These are phyloP conservation scores for Onchidella celtica DNA, from an alignment of 2,888 invertebrate genomes.

Conservation along the genomic window DNA sequence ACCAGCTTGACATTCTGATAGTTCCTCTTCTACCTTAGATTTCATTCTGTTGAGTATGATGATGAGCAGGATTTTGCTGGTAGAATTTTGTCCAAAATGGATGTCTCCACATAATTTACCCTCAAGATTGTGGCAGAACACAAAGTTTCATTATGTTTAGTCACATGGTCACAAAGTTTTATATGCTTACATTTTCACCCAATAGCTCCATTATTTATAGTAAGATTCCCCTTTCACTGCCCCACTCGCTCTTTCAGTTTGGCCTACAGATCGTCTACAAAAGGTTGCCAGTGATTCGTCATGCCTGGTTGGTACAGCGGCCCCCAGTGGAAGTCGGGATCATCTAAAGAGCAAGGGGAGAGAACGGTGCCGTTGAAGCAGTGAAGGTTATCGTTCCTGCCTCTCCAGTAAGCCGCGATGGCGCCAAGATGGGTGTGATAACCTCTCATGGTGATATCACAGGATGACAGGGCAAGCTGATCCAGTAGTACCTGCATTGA, in stretches of 20 bases:
- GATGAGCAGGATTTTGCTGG: too few relatives aligned
- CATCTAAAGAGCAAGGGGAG: neutral
- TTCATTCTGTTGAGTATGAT: too few relatives aligned
- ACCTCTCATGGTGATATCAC: neutral
- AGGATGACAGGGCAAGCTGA: neutral
- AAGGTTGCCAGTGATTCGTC: neutral
- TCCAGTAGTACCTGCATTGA: neutral
- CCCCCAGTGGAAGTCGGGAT: neutral
- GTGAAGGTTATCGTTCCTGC: neutral
- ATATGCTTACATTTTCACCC: too few relatives aligned
- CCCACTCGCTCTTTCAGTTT: neutral
- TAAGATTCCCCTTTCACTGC: slow-evolving; percentile 17
- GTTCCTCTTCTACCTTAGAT: too few relatives aligned
- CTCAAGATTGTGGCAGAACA: too few relatives aligned
- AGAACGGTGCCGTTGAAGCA: slow-evolving; percentile 1
- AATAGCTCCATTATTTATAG: too few relatives aligned
- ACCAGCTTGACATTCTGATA: too few relatives aligned
- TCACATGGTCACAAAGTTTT: too few relatives aligned
- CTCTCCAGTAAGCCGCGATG: neutral
- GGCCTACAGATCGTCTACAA: neutral
- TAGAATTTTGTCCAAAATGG: too few relatives aligned
- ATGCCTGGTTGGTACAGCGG: neutral
- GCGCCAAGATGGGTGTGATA: neutral
- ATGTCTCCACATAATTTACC: too few relatives aligned
- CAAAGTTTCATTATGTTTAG: too few relatives aligned